These are phyloP conservation scores for Zoanthus gigantus DNA, from an alignment of 92 coral and sea anemone genomes.

Conservation along the genomic window DNA sequence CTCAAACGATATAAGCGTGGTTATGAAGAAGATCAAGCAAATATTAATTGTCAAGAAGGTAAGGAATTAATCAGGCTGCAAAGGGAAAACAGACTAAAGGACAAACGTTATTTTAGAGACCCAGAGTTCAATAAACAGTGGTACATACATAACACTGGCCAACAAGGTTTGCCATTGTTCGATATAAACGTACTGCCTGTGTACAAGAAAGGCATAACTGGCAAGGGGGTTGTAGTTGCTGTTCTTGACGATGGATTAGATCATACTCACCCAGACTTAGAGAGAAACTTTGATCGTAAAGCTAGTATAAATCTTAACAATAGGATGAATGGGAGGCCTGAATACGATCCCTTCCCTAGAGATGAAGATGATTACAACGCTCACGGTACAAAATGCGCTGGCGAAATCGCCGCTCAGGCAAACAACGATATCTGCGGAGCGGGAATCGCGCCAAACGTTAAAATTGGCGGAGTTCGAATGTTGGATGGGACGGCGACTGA, in stretches of 20 bases:
- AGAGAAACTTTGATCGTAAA: conserved; percentile 85
- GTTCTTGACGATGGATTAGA: conserved; percentile 96
- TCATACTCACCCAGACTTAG: conserved; percentile 92
- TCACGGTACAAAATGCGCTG: conserved; percentile 97
- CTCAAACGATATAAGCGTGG: conserved; percentile 87
- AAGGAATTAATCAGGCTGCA: conserved; percentile 22
- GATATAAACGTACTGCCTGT: conserved; percentile 88
- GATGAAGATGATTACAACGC: conserved; percentile 94
- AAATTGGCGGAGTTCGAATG: conserved; percentile 95
- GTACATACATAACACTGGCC: conserved; percentile 86
- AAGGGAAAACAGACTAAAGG: conserved; percentile 53
- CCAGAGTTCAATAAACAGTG: conserved; percentile 78
- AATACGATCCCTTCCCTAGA: conserved; percentile 82
- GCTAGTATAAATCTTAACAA: conserved; percentile 90
- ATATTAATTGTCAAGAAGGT: conserved; percentile 26
- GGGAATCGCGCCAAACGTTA: conserved; percentile 91
- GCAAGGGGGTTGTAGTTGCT: conserved; percentile 89
- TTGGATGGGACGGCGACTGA: conserved; percentile 96
- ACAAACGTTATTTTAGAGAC: conserved; percentile 77
- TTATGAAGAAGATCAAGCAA: conserved; percentile 30
- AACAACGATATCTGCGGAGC: conserved; percentile 93
- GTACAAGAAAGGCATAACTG: conserved; percentile 84
- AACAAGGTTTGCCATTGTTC: conserved; percentile 66
- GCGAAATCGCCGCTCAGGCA: conserved; percentile 95
- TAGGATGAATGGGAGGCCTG: neutral